Evolutionary conservation across 2,888 invertebrate species (phyloP), one percentile per base, ranked within the genome.

Genomic region (Taphrorychus bicolor): DNA sequence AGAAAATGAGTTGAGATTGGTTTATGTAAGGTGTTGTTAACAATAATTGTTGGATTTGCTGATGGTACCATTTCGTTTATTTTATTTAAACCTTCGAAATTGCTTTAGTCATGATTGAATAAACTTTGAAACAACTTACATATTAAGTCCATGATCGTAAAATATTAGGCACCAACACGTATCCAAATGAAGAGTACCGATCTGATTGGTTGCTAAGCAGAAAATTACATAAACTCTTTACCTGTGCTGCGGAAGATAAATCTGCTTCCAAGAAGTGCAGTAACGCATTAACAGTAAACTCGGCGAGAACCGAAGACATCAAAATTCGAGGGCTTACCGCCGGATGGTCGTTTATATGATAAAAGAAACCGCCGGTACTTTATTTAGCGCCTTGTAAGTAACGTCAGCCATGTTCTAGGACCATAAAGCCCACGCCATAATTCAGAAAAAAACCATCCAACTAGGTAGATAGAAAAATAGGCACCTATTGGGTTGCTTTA

Each of bases 331-430:
- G 16, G 16, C 14, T 48, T 48, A 17, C 7, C 9, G 19, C 48
- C 48, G 48, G 48, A 16, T 48, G 16, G 48, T 48, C 48, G 16
- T 48, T 48, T 48, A 16, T 14, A 48, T 48, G n/a, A 18, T 19
- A 48, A 48, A 48, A 18, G 19, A 48, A 48, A 18, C 48, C 48
- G 48, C 48, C 16, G 11, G 19, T 7, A 32, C 9, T 32, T 32
- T 32, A 32, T 32, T 32, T 32, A 32, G 11, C 32, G 32, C 32
- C 32, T 32, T 32, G 32, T 32, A 32, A 32, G 11, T 32, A 32
- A 32, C 11, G 32, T 11, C 3, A 9, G 32, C 7, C 32, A 32
- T 32, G 32, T 1, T 3, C 32, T 7, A n/a, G n/a, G n/a, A n/a
- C n/a, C n/a, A n/a, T n/a, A n/a, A n/a, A n/a, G n/a, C n/a, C n/a